These are phyloP conservation scores for Bolborhynchus lineola DNA, from an alignment of 2,113 vertebrate genomes.

Conservation along the genomic window DNA sequence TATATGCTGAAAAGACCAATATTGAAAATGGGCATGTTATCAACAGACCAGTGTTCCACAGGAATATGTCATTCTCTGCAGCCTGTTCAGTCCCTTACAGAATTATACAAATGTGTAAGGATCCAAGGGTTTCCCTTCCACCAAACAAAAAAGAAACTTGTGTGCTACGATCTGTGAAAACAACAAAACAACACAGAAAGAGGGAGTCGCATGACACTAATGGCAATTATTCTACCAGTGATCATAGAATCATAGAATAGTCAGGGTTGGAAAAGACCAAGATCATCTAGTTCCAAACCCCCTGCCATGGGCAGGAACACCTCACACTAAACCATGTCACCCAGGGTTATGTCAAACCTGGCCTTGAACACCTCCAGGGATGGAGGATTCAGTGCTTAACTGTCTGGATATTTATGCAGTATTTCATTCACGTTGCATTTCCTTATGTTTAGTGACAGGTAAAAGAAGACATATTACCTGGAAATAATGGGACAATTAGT, in stretches of 20 bases:
- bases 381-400: not conserved
- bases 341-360: too few species aligned
- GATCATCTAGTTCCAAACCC: too few species aligned
- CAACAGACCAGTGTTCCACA: not conserved
- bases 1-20: not conserved
- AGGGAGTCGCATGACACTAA: fast-evolving
- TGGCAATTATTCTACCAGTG: not conserved
- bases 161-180: not conserved
- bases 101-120: not conserved
- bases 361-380: too few species aligned
- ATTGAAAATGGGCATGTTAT: not conserved
- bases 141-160: not conserved
- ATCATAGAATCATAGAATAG: not conserved
- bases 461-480: not conserved
- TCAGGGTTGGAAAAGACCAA: too few species aligned
- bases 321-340: too few species aligned
- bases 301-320: too few species aligned
- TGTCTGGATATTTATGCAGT: not conserved
- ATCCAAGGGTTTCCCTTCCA: not conserved
- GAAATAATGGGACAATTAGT: not conserved
- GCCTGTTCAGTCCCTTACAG: not conserved
- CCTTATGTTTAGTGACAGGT: not conserved
- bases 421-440: not conserved
- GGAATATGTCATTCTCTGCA: not conserved
- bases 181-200: not conserved